Evolutionary conservation across 2,888 invertebrate species (phyloP), one percentile per base, ranked within the genome.

Genomic region (Zaprionus lineosus): DNA sequence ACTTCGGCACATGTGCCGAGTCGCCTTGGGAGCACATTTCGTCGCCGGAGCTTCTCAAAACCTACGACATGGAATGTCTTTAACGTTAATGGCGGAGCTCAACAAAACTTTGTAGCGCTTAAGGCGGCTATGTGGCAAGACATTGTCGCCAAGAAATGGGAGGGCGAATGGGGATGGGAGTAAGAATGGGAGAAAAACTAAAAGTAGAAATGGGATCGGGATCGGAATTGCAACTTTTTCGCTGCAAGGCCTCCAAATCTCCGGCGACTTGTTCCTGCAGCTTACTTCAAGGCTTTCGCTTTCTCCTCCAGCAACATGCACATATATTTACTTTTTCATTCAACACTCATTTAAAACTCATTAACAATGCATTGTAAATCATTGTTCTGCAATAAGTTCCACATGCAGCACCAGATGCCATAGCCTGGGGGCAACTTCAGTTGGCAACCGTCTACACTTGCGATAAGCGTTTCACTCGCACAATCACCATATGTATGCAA

Each of bases 51-150:
- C 5, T 11, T 34, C 19, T 14, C 31, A 19, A 44, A 56, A 40
- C 48, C 40, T 48, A 19, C 48, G 75, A 57, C 76, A 75, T 44
- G 70, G 66, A 76, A 74, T 76, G 59, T 76, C 83, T 83, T 79
- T 83, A 79, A 79, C 83, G 81, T 76, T 79, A 79, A 79, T 83
- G 81, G 74, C 79, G 63, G 44, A 72, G 51, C 65, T 77, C 74
- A 68, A 63, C 59, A 62, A 55, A 79, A 79, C 56, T 74, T 82
- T 73, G 65, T 12, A 67, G 33, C 72, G 72, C 82, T 81, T 74
- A 71, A 81, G 82, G 74, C 78, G 62, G 74, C 78, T 77, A 72
- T 81, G 78, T 41, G 82, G 82, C 60, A 81, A 63, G 68, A 58
- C 57, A 58, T 47, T 59, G 64, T 43, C 53, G 41, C 37, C 50